Percentiles rank a stretch among this genome's conserved stretches.
Conservation (phyloP, 2,888 invertebrate genomes). For the Parascotia fuliginaria region DNA sequence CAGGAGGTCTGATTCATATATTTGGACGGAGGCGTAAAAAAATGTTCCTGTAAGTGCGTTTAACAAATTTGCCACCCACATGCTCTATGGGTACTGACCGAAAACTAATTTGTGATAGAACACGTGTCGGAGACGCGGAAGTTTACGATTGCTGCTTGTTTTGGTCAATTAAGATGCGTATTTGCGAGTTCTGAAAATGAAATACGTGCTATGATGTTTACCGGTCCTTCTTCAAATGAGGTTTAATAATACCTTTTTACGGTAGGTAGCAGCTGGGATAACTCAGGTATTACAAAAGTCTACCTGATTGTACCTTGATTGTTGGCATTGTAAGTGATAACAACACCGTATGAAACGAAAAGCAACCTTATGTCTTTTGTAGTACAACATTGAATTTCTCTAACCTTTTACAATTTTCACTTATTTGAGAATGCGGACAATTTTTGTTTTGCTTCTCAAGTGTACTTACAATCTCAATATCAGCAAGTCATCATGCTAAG, state of each 20-base stretch:
- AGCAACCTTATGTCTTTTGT: too few relatives aligned
- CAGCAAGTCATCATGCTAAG: constrained; percentile 2
- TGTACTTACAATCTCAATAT: not conserved
- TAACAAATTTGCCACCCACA: constrained; percentile 69
- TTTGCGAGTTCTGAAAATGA: too few relatives aligned
- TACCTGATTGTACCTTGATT: too few relatives aligned
- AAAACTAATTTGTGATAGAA: constrained; percentile 49
- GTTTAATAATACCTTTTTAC: too few relatives aligned
- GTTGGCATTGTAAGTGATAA: too few relatives aligned
- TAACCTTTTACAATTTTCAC: not conserved
- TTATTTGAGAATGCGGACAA: not conserved
- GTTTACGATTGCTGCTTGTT: constrained; percentile 4
- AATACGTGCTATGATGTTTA: too few relatives aligned
- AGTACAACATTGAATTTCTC: too few relatives aligned
- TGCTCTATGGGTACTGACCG: constrained; percentile 58
- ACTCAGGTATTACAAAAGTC: too few relatives aligned
- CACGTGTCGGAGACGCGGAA: constrained; percentile 57
- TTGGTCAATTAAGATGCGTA: too few relatives aligned
- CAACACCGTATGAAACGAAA: too few relatives aligned
- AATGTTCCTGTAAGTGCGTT: constrained; percentile 44
- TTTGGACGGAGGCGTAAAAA: constrained; percentile 61
- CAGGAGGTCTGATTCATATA: constrained; percentile 76
- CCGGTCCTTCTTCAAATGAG: too few relatives aligned
- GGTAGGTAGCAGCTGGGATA: too few relatives aligned
- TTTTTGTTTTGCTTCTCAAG: not conserved